These are phyloP conservation scores for Panonychus citri DNA, from an alignment of 1,140 invertebrate species.

Conservation along the genomic window DNA sequence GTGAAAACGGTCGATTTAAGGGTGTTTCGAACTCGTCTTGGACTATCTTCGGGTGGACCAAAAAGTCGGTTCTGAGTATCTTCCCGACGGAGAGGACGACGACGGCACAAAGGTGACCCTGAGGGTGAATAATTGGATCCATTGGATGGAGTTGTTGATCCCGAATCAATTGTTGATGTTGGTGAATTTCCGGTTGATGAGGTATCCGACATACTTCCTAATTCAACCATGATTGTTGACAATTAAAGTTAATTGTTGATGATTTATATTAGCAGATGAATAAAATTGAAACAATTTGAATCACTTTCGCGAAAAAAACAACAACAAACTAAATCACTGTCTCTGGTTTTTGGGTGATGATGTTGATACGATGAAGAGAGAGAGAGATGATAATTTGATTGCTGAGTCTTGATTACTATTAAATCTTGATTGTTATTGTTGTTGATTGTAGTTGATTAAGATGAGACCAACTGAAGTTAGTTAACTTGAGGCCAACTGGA, in stretches of 20 bases:
- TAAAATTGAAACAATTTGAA: no score
- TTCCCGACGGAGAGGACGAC: not conserved
- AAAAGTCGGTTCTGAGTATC: conserved; percentile 1
- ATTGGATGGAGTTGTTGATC: not conserved
- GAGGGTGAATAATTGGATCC: not conserved
- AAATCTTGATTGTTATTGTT: no score
- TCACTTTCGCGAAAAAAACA: no score
- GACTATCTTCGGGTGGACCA: not conserved
- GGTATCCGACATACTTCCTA: not conserved
- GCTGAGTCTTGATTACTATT: no score
- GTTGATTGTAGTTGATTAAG: no score
- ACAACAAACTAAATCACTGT: no score
- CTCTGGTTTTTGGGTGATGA: no score
- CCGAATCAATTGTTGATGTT: not conserved
- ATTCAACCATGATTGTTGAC: not conserved
- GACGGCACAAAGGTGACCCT: not conserved
- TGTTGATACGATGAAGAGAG: no score
- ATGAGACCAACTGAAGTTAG: no score
- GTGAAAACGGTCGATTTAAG: conserved; percentile 1
- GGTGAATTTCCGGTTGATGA: not conserved
- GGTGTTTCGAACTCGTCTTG: not conserved
- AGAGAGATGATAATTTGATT: no score
- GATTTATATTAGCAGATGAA: no score
- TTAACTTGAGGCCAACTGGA: no score
- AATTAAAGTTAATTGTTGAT: not conserved